These are phyloP conservation scores for Seira ritae DNA, from an alignment of 2,888 invertebrate species.

Conservation along the genomic window DNA sequence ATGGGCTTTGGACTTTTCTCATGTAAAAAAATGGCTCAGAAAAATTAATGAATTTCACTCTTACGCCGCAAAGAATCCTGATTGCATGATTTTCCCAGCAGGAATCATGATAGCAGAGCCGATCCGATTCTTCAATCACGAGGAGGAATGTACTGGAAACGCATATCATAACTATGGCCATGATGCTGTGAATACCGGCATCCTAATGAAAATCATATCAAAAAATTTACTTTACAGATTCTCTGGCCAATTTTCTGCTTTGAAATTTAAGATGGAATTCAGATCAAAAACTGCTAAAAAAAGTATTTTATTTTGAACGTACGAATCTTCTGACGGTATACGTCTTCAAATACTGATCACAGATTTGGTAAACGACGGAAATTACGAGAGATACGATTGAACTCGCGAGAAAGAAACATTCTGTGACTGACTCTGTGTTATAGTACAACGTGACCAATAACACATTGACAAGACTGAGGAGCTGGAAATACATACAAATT, in stretches of 20 bases:
- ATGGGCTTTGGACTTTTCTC: not conserved
- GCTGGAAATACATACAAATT: conserved; percentile 48
- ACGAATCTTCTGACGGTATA: conserved; percentile 64
- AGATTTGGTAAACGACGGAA: conserved; percentile 59
- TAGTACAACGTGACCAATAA: conserved; percentile 61
- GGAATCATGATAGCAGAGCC: conserved; percentile 51
- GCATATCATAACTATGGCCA: conserved; percentile 59
- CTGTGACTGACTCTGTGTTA: conserved; percentile 56
- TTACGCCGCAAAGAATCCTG: conserved; percentile 55
- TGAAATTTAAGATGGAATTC: not conserved
- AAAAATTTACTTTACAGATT: conserved; percentile 11
- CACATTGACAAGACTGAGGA: conserved; percentile 63
- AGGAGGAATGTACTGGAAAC: conserved; percentile 57
- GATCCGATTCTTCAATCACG: conserved; percentile 52
- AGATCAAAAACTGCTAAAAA: conserved; percentile 1
- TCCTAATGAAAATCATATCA: conserved; percentile 44
- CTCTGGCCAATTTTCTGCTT: not conserved
- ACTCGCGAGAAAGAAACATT: conserved; percentile 60
- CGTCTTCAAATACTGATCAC: conserved; percentile 65
- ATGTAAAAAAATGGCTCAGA: not conserved
- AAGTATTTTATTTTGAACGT: conserved; percentile 34
- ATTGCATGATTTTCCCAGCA: conserved; percentile 55
- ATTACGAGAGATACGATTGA: conserved; percentile 57
- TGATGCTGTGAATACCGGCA: conserved; percentile 61
- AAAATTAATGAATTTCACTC: conserved; percentile 18